Evolutionary conservation across 2,888 invertebrate genomes (phyloP), one percentile per base, ranked within the genome.

Genomic region (Chouioia cunea): DNA sequence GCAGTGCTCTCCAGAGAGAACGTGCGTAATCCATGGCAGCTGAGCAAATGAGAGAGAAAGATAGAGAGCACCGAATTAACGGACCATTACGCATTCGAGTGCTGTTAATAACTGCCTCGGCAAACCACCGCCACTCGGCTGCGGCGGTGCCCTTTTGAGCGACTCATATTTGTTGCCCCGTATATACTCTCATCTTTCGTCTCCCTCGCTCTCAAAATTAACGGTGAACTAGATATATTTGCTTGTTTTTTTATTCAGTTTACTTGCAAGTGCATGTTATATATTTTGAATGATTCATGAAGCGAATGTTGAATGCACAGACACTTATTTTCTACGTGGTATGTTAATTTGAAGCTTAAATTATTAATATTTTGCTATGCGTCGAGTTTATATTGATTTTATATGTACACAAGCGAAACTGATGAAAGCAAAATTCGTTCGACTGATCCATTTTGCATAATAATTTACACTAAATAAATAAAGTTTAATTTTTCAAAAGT

Each of bases 21-120:
- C 44, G 56, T 23, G 57, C 46, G 71, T 77, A 81, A 79, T 79
- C 75, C 65, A 47, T 20, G 43, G 76, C 83, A 82, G 83, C 82
- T 83, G 83, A 79, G 79, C 79, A 83, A 83, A 82, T 80, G 79
- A 79, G 36, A 36, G 79, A 79, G 77, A 83, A 82, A 79, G 79
- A 79, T 6, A 36, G 79, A 79, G 77, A 78, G 70, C 77, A 77
- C 77, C 74, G 79, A 82, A 82, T 81, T 81, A 82, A 82, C 79
- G 78, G 79, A 73, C 81, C 78, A 80, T 82, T 82, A 80, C 77
- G 76, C 78, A 83, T 83, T 82, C 79, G 79, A 80, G 78, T 77
- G 77, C 73, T 74, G 77, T 75, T 76, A 74, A 76, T 74, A 76
- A 74, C 74, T 67, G 66, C 54, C 36, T 52, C 18, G 22, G 57